These are phyloP conservation scores for Eucidaris tribuloides DNA, from an alignment of 35 echinoderm and acorn worm species.

Conservation along the genomic window DNA sequence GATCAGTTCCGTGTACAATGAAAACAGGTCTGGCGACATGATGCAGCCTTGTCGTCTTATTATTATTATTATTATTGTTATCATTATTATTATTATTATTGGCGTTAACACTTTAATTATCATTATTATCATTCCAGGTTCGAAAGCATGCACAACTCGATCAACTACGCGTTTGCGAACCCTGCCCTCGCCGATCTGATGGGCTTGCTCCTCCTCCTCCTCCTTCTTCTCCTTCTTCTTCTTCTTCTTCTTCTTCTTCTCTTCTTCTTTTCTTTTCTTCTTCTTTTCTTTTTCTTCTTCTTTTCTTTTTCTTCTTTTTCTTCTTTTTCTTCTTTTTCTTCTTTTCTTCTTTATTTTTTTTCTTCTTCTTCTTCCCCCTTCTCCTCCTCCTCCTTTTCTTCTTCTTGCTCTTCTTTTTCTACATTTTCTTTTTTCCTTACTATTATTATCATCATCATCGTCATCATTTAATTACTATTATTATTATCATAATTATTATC, in stretches of 20 bases:
- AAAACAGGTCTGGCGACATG: too few relatives aligned
- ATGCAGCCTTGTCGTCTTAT: neutral
- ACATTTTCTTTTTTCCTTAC: neutral
- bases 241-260: neutral
- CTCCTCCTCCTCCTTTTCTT: neutral
- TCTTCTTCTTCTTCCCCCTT: neutral
- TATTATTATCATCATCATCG: neutral
- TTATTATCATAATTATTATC: too few relatives aligned
- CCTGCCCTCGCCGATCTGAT: slow-evolving; percentile 71
- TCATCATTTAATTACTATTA: neutral
- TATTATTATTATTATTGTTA: neutral
- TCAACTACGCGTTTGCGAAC: slow-evolving; percentile 83
- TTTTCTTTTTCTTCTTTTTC: neutral
- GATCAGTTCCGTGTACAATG: too few relatives aligned
- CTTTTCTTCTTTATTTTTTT: neutral
- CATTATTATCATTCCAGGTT: too few relatives aligned
- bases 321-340: neutral
- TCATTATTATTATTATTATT: neutral
- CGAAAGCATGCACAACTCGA: slow-evolving; percentile 63
- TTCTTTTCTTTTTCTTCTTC: neutral
- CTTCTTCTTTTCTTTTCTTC: neutral
- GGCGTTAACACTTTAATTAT: too few relatives aligned
- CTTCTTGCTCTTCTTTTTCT: neutral
- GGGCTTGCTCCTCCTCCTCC: neutral
- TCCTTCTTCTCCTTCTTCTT: neutral